phyloP scores from a whole-genome alignment of 1,140 invertebrate species.

The Habropoda laboriosa region DNA sequence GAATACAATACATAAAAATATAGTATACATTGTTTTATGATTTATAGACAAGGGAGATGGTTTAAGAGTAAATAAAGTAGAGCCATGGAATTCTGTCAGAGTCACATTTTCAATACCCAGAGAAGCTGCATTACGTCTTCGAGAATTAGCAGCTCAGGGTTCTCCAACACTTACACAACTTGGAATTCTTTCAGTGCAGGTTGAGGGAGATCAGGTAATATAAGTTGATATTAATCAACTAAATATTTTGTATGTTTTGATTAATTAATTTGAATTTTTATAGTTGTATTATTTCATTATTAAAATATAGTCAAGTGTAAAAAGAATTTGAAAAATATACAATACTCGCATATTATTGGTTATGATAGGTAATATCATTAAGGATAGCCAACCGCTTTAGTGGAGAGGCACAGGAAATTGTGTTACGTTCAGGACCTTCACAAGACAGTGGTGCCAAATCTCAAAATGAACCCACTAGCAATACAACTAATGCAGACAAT shows the following conservation, averaged over 20 bases:
- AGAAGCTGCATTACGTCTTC: slow-evolving; percentile 94
- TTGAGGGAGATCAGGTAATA: slow-evolving; percentile 95
- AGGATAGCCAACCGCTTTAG: slow-evolving; percentile 90
- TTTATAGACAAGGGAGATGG: slow-evolving; percentile 82
- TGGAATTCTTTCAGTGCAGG: slow-evolving; percentile 96
- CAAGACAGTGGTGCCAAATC: slow-evolving; percentile 77
- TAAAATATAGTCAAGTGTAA: neutral
- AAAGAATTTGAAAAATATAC: neutral
- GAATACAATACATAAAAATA: neutral
- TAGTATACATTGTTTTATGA: slow-evolving; percentile 6
- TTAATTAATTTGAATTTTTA: slow-evolving; percentile 13
- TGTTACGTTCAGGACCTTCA: slow-evolving; percentile 84
- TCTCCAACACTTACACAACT: slow-evolving; percentile 93
- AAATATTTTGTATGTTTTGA: too few relatives aligned
- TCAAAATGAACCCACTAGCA: slow-evolving; percentile 72
- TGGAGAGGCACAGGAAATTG: slow-evolving; percentile 89
- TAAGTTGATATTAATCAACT: slow-evolving; percentile 6
- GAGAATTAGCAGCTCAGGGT: slow-evolving; percentile 94
- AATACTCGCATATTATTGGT: neutral
- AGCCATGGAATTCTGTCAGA: slow-evolving; percentile 98
- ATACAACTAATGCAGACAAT: slow-evolving; percentile 66
- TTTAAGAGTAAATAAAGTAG: slow-evolving; percentile 90
- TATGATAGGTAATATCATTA: slow-evolving; percentile 89
- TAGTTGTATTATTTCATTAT: slow-evolving; percentile 1
- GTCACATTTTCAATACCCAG: slow-evolving; percentile 98